Conservation (phyloP, 2,797 vertebrate genomes). For the Semotilus atromaculatus region DNA sequence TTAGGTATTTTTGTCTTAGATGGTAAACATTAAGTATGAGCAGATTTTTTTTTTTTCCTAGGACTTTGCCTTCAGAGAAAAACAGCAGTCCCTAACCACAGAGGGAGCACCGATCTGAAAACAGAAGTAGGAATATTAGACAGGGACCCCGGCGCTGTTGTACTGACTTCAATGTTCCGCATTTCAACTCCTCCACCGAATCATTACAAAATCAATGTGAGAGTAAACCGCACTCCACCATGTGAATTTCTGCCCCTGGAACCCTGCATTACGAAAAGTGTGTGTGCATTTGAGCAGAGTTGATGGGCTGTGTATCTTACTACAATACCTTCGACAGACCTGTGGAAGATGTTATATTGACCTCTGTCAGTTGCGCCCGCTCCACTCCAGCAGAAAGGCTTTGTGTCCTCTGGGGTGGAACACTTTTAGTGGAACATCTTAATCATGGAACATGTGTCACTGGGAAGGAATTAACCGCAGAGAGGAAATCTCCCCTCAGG, state of each 20-base stretch:
- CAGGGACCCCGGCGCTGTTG: conserved; percentile 1
- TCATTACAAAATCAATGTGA: conserved; percentile 35
- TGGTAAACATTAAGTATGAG: not conserved
- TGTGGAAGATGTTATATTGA: conserved; percentile 34
- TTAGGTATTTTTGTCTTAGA: not conserved
- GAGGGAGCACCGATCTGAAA: not conserved
- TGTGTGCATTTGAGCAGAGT: not conserved
- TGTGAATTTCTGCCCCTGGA: conserved; percentile 13
- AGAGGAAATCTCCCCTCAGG: conserved; percentile 45
- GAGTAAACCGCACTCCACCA: not conserved
- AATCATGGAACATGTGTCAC: conserved; percentile 46
- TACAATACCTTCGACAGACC: not conserved
- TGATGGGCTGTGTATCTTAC: not conserved
- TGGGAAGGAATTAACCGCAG: conserved; percentile 54
- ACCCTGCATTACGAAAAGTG: not conserved
- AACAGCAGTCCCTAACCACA: not conserved
- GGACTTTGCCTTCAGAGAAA: conserved; percentile 2
- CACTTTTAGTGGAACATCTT: conserved; percentile 52
- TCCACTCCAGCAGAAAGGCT: conserved; percentile 33
- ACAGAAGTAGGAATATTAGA: conserved; percentile 11
- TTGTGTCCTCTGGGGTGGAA: conserved; percentile 51
- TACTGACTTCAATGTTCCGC: conserved; percentile 25
- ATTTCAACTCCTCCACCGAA: conserved; percentile 25
- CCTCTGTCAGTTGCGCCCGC: conserved; percentile 12
- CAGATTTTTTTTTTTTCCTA: not conserved